Evolutionary conservation across 2,113 vertebrate species (phyloP), one percentile per base, ranked within the genome.

Genomic region (Chloebia gouldiae): DNA sequence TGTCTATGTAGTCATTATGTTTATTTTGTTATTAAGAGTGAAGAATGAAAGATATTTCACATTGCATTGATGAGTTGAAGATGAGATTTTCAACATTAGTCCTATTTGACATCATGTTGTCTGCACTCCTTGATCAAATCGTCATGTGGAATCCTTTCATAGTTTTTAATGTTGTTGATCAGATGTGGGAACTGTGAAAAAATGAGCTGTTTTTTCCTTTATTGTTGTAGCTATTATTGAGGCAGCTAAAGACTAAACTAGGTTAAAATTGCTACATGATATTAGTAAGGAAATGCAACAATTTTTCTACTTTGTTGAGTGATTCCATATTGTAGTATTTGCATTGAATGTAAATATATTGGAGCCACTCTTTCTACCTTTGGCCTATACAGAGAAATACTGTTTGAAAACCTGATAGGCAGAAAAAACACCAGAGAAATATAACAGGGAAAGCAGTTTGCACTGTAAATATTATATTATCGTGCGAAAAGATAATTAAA

Each of bases 401-500:
- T 22, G 54, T 70, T 75, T 90, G 86, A 54, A 92, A 81, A 96
- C 10, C 28, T 20, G 77, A 19, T 3, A 45, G 50, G 37, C 63
- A 86, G 35, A 82, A 95, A 96, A 96, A 91, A 40, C 53, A 94
- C 15, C 47, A 42, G 44, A 88, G n/a, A 84, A 94, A 91, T 86
- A 45, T n/a, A 82, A 72, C 45, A 90, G 44, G 30, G 39, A 64
- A 92, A 77, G n/a, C 57, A 92, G 31, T 83, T 92, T 94, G 51
- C 24, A 73, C 13, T 49, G 21, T 82, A 95, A 90, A 56, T 79
- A 79, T 44, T 95, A 76, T 68, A 81, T 8, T 64, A 61, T 17
- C 21, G 92, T 91, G 66, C 24, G 51, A 88, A 92, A 93, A n/a
- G 44, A 86, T 71, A 97, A 95, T 96, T 93, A 97, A 93, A 72